Percentiles rank a stretch among this genome's conserved stretches.
phyloP scores from a whole-genome alignment of 2,113 vertebrate species.

The Clarias gariepinus region DNA sequence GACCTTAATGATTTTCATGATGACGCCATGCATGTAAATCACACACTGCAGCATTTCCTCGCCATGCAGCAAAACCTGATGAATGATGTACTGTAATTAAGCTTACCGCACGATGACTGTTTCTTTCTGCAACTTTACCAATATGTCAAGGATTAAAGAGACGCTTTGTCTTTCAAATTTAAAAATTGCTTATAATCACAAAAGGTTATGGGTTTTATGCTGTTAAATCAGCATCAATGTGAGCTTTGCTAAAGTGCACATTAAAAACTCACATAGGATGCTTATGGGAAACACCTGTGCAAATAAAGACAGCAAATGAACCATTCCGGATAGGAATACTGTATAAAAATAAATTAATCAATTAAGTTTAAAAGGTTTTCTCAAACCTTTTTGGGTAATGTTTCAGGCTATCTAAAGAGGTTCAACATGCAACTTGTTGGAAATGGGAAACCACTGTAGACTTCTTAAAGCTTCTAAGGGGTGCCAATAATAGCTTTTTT shows the following conservation, averaged over 20 bases:
- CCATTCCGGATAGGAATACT: neutral
- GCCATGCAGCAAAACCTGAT: neutral
- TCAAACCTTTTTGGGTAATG: neutral
- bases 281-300: neutral
- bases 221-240: neutral
- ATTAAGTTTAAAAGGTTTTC: neutral
- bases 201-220: neutral
- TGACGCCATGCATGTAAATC: neutral
- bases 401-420: neutral
- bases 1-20: neutral
- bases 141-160: neutral
- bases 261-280: neutral
- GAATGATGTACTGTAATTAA: neutral
- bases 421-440: neutral
- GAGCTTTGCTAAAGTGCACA: neutral
- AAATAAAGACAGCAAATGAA: neutral
- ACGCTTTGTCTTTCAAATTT: neutral
- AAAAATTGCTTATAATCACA: neutral
- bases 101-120: neutral
- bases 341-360: neutral
- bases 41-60: neutral
- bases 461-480: neutral
- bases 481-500: no score
- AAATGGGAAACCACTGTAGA: neutral
- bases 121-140: neutral